A percentile compares a stretch with the other conserved stretches of the same genome.
Evolutionary conservation across 2,113 vertebrate species (phyloP).

Genomic region (Sylvia atricapilla): DNA sequence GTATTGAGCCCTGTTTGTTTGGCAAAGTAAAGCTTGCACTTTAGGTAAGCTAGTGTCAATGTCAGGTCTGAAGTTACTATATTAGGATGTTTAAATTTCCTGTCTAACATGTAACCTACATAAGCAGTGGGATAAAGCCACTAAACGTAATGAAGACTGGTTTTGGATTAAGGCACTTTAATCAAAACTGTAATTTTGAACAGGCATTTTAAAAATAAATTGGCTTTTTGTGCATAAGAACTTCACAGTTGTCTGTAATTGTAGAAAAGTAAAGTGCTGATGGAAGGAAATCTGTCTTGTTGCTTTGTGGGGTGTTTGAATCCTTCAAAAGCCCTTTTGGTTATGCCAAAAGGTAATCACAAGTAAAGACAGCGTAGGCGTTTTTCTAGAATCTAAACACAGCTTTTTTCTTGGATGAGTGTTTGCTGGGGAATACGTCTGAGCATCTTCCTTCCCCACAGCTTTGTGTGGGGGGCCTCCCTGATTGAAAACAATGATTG

Average conservation of each 20-base stretch:
- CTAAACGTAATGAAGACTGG: neutral
- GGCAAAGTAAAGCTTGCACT: neutral
- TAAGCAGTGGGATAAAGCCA: neutral
- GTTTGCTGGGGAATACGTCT: constrained; percentile 5
- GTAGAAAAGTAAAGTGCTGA: neutral
- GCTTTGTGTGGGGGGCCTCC: neutral
- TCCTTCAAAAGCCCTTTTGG: neutral
- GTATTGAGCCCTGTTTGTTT: neutral
- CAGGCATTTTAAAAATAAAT: neutral
- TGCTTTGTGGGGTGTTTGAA: neutral
- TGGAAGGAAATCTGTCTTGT: neutral
- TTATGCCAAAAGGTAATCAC: neutral
- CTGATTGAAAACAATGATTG: neutral
- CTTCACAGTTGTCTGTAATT: neutral
- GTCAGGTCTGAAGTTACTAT: neutral
- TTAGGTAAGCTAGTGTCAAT: neutral
- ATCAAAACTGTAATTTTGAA: neutral
- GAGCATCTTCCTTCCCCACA: neutral
- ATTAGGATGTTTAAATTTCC: neutral
- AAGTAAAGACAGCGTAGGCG: neutral
- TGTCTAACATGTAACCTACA: neutral
- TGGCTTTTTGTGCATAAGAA: neutral
- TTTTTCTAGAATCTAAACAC: neutral
- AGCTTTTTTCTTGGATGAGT: neutral
- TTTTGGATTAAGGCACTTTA: neutral